Percentiles rank a stretch among this genome's conserved stretches.
Evolutionary conservation across 2,888 invertebrate genomes (phyloP).

Genomic region (Troides helena): DNA sequence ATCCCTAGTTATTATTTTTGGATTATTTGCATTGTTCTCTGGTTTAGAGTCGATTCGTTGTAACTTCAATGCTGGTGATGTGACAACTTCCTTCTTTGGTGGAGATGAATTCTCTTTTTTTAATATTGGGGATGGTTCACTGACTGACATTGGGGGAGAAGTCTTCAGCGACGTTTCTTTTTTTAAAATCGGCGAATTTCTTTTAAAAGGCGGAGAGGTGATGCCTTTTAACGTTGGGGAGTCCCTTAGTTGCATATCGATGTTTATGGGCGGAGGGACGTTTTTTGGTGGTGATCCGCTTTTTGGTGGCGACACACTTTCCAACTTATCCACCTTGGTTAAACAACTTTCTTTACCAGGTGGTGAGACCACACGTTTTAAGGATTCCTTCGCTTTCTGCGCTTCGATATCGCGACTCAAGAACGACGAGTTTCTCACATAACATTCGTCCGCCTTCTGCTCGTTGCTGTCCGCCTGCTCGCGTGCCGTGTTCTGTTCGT

Average conservation of each 20-base stretch:
- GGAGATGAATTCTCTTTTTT: conserved; percentile 28
- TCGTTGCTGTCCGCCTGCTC: conserved; percentile 30
- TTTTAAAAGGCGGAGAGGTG: conserved; percentile 29
- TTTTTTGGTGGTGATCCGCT: conserved; percentile 24
- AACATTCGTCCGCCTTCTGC: conserved; percentile 41
- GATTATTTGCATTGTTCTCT: conserved; percentile 34
- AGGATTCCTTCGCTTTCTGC: conserved; percentile 42
- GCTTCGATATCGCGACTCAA: conserved; percentile 61
- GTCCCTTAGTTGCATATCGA: conserved; percentile 27
- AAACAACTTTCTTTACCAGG: conserved; percentile 29
- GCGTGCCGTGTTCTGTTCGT: conserved; percentile 29
- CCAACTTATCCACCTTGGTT: conserved; percentile 7
- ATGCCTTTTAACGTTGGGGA: conserved; percentile 13
- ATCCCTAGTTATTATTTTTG: conserved; percentile 43
- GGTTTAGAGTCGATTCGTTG: conserved; percentile 37
- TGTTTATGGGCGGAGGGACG: conserved; percentile 28
- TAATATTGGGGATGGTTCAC: conserved; percentile 19
- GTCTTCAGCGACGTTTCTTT: conserved; percentile 35
- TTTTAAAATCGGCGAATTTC: conserved; percentile 33
- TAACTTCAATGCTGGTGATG: conserved; percentile 39
- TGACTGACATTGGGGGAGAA: conserved; percentile 27
- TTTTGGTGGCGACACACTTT: conserved; percentile 17
- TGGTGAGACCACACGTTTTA: conserved; percentile 24
- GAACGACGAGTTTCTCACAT: conserved; percentile 61
- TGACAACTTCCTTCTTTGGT: conserved; percentile 33